These are phyloP conservation scores for Ranitomeya variabilis DNA, from an alignment of 2,113 vertebrate genomes.

Conservation along the genomic window DNA sequence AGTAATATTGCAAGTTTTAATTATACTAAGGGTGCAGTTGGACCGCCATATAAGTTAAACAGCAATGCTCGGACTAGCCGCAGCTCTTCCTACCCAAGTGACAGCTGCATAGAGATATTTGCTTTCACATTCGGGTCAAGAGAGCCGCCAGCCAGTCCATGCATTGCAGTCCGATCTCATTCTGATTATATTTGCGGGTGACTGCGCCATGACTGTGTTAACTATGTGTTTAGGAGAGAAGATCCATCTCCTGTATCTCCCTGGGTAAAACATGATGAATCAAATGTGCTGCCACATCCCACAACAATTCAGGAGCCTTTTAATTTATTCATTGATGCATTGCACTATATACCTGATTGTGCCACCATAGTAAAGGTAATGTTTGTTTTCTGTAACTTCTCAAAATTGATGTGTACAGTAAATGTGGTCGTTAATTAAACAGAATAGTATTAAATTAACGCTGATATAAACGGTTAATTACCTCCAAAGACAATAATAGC, in stretches of 20 bases:
- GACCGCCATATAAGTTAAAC: too few relatives aligned
- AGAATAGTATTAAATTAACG: not conserved
- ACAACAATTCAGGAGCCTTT: slow-evolving; percentile 59
- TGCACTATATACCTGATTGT: slow-evolving; percentile 61
- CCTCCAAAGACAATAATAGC: not conserved
- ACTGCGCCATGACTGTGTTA: not conserved
- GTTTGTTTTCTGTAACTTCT: not conserved
- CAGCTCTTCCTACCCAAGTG: too few relatives aligned
- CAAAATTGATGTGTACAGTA: not conserved
- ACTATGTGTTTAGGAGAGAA: not conserved
- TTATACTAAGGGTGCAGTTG: too few relatives aligned
- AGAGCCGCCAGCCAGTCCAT: too few relatives aligned
- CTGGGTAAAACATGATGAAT: slow-evolving; percentile 60
- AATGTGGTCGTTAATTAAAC: not conserved
- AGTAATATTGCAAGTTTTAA: not conserved
- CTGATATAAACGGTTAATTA: not conserved
- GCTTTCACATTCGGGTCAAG: too few relatives aligned
- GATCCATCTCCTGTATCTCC: slow-evolving; percentile 34
- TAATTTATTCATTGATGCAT: slow-evolving; percentile 62
- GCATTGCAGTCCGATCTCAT: too few relatives aligned
- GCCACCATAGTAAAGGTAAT: slow-evolving; percentile 62
- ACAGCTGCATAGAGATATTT: too few relatives aligned
- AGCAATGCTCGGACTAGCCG: too few relatives aligned
- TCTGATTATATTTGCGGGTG: too few relatives aligned
- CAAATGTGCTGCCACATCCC: slow-evolving; percentile 50